These are phyloP conservation scores for Meles meles DNA, from an alignment of 2,113 vertebrate species.

Conservation along the genomic window DNA sequence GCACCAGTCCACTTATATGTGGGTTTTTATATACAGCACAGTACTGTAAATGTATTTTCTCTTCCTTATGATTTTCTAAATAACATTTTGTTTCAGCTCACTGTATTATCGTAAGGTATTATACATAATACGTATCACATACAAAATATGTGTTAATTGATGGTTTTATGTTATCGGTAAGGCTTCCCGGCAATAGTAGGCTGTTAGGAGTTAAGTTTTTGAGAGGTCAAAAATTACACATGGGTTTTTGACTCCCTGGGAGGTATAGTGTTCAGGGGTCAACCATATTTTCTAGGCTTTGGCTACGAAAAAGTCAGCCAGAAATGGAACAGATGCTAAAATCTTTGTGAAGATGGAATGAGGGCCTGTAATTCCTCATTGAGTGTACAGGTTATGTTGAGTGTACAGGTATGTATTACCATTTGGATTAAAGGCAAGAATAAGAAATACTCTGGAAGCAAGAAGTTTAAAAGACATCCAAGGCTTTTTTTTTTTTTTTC, in stretches of 20 bases:
- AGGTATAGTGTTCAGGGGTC: neutral
- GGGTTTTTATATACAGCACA: neutral
- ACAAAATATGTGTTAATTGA: neutral
- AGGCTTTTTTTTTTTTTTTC: neutral
- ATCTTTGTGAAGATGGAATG: neutral
- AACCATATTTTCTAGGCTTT: neutral
- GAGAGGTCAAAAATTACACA: neutral
- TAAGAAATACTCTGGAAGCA: neutral
- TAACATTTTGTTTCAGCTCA: neutral
- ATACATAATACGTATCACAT: neutral
- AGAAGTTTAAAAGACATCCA: neutral
- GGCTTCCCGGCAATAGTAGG: neutral
- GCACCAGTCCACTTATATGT: neutral
- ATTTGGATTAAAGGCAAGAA: neutral
- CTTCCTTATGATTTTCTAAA: neutral
- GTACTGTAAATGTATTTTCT: neutral
- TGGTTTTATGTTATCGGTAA: neutral
- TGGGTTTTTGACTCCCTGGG: neutral
- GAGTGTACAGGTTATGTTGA: neutral
- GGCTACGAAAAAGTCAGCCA: neutral
- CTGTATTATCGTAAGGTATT: neutral
- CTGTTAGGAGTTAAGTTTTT: neutral
- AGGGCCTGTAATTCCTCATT: neutral
- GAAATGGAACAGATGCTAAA: neutral
- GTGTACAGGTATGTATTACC: neutral